Evolutionary conservation across 2,113 vertebrate genomes (phyloP), one percentile per base, ranked within the genome.

Genomic region (Recurvirostra avosetta): DNA sequence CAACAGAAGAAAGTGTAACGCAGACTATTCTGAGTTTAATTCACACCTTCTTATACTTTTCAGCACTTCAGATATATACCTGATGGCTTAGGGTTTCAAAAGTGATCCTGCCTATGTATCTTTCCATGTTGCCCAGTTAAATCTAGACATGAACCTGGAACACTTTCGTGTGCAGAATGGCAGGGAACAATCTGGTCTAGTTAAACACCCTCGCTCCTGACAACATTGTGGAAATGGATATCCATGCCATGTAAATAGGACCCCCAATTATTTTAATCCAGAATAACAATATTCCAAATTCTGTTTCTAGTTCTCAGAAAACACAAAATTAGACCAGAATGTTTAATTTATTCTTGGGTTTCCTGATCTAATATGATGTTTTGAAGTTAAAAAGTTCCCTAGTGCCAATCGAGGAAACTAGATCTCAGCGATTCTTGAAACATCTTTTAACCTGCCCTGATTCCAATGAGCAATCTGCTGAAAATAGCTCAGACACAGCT

Each of bases 401-500:
- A 22, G 20, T 43, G 18, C 10, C 62, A 90, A 8, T 20, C 0
- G 0, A 89, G 53, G 49, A 93, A 91, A 93, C 7, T 66, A 59
- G 32, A 66, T 75, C 49, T 85, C 53, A 66, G 32, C 6, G 1
- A 41, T 78, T 66, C 65, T 20, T 53, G 41, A 66, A 78, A 30
- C 25, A 53, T 62, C 65, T 90, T 81, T 77, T 93, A 76, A 94
- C 71, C 68, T 94, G 56, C 76, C 84, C 75, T 50, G 77, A 93
- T 96, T 92, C 55, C 53, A 75, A 26, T 73, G 84, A 96, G 20
- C 36, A 87, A 96, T 81, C 62, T 83, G 27, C 67, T 74, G 86
- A 80, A 97, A 96, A 49, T 50, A 81, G 68, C 85, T 76, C n/a
- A 94, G 65, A 59, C 67, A 36, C 73, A 84, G 49, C 45, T 96